These are phyloP conservation scores for Oreochromis mossambicus DNA, from an alignment of 2,797 vertebrate genomes.

Conservation along the genomic window DNA sequence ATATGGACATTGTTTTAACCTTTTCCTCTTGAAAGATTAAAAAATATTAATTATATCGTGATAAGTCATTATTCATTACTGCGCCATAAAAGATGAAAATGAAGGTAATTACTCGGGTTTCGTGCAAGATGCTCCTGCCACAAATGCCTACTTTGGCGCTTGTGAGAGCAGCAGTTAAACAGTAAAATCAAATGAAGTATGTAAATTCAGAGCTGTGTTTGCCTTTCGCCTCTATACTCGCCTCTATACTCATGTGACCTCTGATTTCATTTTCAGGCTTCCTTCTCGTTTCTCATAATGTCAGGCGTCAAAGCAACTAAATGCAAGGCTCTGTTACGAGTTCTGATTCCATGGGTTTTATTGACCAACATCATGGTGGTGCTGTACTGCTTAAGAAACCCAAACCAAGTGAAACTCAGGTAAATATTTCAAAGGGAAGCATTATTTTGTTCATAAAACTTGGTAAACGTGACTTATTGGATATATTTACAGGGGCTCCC, in stretches of 20 bases:
- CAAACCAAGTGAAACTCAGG: constrained; percentile 72
- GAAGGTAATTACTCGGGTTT: background rate
- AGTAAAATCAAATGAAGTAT: background rate
- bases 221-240: background rate
- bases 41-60: background rate
- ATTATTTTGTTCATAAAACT: background rate
- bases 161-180: background rate
- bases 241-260: background rate
- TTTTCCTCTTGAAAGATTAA: background rate
- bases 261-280: constrained; percentile 10
- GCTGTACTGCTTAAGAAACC: constrained; percentile 76
- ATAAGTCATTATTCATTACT: background rate
- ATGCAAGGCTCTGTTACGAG: constrained; percentile 70
- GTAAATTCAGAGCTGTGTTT: background rate
- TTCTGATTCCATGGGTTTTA: constrained; percentile 78
- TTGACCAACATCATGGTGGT: constrained; percentile 82
- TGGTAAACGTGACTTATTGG: background rate
- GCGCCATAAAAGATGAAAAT: background rate
- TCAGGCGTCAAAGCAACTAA: constrained; percentile 51
- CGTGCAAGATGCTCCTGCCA: background rate
- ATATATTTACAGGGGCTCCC: constrained; percentile 54
- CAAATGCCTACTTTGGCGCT: background rate
- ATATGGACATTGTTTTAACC: background rate
- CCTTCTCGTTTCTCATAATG: constrained; percentile 42
- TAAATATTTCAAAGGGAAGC: constrained; percentile 20